Conservation (phyloP, 2,888 invertebrate genomes). For the Diarsia dahlii region DNA sequence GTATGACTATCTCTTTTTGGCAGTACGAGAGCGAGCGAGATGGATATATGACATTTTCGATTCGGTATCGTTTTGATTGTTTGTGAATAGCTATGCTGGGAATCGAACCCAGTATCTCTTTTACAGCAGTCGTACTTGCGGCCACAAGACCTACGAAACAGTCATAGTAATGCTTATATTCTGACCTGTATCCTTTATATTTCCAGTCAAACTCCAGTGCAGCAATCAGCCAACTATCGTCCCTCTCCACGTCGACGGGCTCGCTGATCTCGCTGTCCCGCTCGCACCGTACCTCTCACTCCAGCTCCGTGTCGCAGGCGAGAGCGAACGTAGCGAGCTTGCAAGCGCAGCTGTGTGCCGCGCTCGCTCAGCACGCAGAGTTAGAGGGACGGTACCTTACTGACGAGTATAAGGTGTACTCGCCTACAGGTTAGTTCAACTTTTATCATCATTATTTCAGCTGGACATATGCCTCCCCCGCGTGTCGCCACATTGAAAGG, state of each 20-base stretch:
- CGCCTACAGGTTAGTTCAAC: conserved; percentile 80
- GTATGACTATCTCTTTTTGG: too few relatives aligned
- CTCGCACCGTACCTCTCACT: conserved; percentile 11
- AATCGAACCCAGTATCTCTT: too few relatives aligned
- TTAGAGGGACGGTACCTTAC: conserved; percentile 76
- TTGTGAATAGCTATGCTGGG: too few relatives aligned
- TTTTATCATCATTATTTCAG: too few relatives aligned
- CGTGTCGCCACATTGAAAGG: too few relatives aligned
- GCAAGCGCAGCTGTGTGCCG: conserved; percentile 49
- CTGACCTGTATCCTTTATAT: neutral
- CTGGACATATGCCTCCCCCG: too few relatives aligned
- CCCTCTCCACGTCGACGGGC: conserved; percentile 33
- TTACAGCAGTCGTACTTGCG: too few relatives aligned
- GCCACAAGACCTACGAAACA: too few relatives aligned
- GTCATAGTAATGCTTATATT: too few relatives aligned
- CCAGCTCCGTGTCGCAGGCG: neutral
- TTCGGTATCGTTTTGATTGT: too few relatives aligned
- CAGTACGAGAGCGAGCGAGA: too few relatives aligned
- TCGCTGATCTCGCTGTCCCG: conserved; percentile 10
- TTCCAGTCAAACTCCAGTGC: conserved; percentile 64
- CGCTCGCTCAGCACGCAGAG: conserved; percentile 64
- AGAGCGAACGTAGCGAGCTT: conserved; percentile 33
- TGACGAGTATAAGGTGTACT: conserved; percentile 81
- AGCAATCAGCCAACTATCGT: conserved; percentile 52
- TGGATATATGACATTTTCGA: too few relatives aligned